Evolutionary conservation across 1,140 invertebrate species (phyloP).

Genomic region (Meloidogyne exigua): DNA sequence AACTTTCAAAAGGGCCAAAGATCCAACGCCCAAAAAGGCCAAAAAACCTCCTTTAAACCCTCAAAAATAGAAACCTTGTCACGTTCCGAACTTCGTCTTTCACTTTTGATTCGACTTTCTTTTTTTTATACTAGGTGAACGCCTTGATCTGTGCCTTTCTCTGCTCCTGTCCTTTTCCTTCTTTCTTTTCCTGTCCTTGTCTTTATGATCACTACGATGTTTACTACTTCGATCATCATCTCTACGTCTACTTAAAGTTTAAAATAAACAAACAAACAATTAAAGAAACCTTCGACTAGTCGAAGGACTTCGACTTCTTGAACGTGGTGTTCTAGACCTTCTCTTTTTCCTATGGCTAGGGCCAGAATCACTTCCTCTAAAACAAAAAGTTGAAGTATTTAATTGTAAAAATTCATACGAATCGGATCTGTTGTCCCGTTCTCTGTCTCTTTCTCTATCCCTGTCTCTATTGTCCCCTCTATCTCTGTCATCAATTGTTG

Average conservation of each 20-base stretch:
- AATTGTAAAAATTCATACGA: not conserved
- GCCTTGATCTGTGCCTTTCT: not conserved
- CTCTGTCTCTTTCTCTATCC: too few species aligned
- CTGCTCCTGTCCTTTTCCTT: constrained; percentile 13
- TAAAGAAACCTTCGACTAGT: constrained; percentile 19
- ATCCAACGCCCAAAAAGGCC: not conserved
- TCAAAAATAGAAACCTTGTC: constrained; percentile 4
- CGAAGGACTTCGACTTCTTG: constrained; percentile 27
- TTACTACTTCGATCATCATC: constrained; percentile 22
- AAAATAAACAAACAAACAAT: not conserved
- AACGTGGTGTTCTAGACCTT: not conserved
- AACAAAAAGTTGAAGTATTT: not conserved
- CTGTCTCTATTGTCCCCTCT: not conserved
- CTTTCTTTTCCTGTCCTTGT: constrained; percentile 19
- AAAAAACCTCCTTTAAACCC: not conserved
- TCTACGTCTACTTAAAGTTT: constrained; percentile 10
- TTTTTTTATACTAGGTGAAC: constrained; percentile 20
- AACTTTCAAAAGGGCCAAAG: not conserved
- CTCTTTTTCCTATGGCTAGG: constrained; percentile 14
- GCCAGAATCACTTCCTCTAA: constrained; percentile 16
- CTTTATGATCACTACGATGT: constrained; percentile 1
- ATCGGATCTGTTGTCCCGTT: not conserved
- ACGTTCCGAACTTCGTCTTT: constrained; percentile 24
- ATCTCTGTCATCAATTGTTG: not conserved
- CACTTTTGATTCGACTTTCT: constrained; percentile 18